Evolutionary conservation across 1,140 invertebrate species (phyloP), one percentile per base, ranked within the genome.

Genomic region (Lethocerus indicus): DNA sequence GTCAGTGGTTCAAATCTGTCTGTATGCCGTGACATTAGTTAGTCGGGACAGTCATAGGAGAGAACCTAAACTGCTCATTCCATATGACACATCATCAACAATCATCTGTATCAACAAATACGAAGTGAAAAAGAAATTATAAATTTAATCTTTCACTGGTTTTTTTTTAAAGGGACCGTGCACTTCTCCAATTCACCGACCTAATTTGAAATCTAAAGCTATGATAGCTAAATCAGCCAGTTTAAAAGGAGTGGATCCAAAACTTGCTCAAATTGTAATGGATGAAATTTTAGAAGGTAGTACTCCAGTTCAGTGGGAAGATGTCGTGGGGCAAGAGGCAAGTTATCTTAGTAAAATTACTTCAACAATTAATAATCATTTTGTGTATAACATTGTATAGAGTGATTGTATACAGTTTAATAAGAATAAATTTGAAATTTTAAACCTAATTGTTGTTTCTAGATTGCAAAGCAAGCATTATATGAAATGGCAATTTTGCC

Each of bases 401-500:
- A 39, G 6, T 39, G 6, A 16, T 39, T 7, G 6, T 7, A 39
- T 16, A 9, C 16, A 39, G 6, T 39, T 39, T 39, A 39, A 39
- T 9, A 39, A 7, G 21, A 7, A 39, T 9, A 7, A 7, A 39
- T 32, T 32, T 32, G 7, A 32, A 32, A 7, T 32, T 9, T 32
- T 47, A 40, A 42, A 52, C 20, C 46, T 42, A 3, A 3, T 45
- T 12, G 39, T 56, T 57, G 37, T 58, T 50, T 54, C 39, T 61
- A 83, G 79, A 73, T 78, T 60, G 94, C 76, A 28, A 98, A 98
- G 64, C 89, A 95, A 69, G 92, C 91, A 0, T 72, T 98, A 7
- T 86, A 94, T 65, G 93, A 98, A 68, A 96, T 97, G 78, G 91
- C 97, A 3, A 90, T 98, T 20, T 71, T 94, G 58, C 94, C 94